These are phyloP conservation scores for Nebria brevicollis DNA, from an alignment of 2,888 invertebrate genomes.

Conservation along the genomic window DNA sequence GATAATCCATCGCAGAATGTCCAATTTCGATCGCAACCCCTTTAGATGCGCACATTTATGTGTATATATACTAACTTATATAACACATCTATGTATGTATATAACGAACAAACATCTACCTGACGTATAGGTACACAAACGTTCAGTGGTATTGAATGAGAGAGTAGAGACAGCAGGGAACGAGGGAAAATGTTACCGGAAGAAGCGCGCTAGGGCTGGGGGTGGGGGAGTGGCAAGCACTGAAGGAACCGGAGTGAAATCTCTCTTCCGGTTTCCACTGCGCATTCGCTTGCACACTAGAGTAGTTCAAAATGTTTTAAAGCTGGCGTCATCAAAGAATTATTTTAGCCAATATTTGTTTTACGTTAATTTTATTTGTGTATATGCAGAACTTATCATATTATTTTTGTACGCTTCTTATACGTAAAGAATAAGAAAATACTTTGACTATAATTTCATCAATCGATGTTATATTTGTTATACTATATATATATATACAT, in stretches of 20 bases:
- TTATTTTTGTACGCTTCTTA: no score
- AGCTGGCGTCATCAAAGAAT: not conserved
- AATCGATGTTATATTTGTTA: no score
- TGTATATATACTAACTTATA: slow-evolving; percentile 4
- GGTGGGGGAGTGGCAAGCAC: not conserved
- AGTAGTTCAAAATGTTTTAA: not conserved
- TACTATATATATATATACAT: no score
- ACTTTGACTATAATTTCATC: no score
- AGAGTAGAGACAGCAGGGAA: not conserved
- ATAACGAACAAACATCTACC: slow-evolving; percentile 2
- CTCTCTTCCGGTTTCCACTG: not conserved
- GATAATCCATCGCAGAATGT: slow-evolving; percentile 11
- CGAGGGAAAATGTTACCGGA: not conserved
- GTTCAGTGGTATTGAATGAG: not conserved
- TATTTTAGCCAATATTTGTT: not conserved
- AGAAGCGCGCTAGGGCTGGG: not conserved
- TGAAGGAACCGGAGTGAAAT: not conserved
- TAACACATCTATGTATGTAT: not conserved
- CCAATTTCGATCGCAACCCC: not conserved
- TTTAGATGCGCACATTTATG: slow-evolving; percentile 14
- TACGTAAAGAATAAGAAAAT: no score
- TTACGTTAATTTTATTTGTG: not conserved
- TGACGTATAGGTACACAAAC: slow-evolving; percentile 4
- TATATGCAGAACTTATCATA: not conserved
- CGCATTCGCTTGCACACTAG: not conserved